Percentiles rank a stretch among this genome's conserved stretches.
phyloP scores from a whole-genome alignment of 2,888 invertebrate genomes.

The Zelleria hepariella region DNA sequence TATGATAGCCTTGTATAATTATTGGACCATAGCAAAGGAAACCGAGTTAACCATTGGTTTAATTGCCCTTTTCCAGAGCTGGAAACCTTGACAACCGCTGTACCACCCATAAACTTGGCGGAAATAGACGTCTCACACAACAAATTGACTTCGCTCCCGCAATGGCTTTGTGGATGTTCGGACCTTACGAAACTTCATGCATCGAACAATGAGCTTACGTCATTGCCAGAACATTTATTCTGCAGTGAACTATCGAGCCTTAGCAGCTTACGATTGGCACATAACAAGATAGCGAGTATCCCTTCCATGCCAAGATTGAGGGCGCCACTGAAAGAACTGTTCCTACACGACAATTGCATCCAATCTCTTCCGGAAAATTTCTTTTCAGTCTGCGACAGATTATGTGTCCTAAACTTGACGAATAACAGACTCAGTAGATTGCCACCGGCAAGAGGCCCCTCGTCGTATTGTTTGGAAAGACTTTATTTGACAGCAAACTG shows the following conservation, averaged over 20 bases:
- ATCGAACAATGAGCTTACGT: constrained; percentile 79
- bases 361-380: constrained; percentile 82
- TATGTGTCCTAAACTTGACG: constrained; percentile 82
- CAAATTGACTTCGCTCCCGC: constrained; percentile 79
- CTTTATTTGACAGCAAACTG: constrained; percentile 83
- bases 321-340: constrained; percentile 78
- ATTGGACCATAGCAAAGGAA: background rate
- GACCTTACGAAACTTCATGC: constrained; percentile 81
- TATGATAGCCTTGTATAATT: constrained; percentile 6
- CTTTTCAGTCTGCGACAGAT: constrained; percentile 75
- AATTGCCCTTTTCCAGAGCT: constrained; percentile 71
- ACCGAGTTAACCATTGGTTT: background rate
- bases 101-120: constrained; percentile 79
- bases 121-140: constrained; percentile 87
- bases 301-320: constrained; percentile 78
- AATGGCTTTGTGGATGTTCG: constrained; percentile 82
- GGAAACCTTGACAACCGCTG: constrained; percentile 77
- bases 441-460: constrained; percentile 73
- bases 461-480: constrained; percentile 76
- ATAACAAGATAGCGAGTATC: constrained; percentile 81
- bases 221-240: constrained; percentile 80
- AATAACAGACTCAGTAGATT: constrained; percentile 82
- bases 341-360: constrained; percentile 84
- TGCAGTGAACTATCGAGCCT: constrained; percentile 81
- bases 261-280: constrained; percentile 81